Conservation (phyloP, 2,797 vertebrate species). For the Huso huso region DNA sequence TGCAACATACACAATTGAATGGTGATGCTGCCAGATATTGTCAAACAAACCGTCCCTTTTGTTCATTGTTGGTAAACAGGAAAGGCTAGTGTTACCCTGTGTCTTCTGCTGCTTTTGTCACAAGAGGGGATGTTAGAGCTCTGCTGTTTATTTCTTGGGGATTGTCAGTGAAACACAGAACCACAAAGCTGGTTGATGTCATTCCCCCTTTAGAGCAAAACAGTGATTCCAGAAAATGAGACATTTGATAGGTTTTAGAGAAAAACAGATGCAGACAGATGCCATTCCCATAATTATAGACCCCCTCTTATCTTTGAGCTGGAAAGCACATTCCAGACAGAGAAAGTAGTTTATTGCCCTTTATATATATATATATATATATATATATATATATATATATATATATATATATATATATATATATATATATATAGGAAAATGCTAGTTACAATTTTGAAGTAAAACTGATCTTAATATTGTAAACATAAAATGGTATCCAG, state of each 20-base stretch:
- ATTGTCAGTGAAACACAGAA: slow-evolving; percentile 76
- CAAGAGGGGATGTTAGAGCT: slow-evolving; percentile 60
- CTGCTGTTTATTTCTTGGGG: slow-evolving; percentile 61
- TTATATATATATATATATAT: too few relatives aligned
- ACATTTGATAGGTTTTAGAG: slow-evolving; percentile 83
- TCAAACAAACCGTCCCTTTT: too few relatives aligned
- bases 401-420: too few relatives aligned
- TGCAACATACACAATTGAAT: too few relatives aligned
- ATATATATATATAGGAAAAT: too few relatives aligned
- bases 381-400: too few relatives aligned
- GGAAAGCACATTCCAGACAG: slow-evolving; percentile 71
- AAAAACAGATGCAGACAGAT: slow-evolving; percentile 79
- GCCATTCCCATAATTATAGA: slow-evolving; percentile 82
- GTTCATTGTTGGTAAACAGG: too few relatives aligned
- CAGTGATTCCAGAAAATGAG: slow-evolving; percentile 74
- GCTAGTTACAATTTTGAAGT: too few relatives aligned
- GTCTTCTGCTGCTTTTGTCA: slow-evolving; percentile 18
- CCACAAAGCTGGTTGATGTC: slow-evolving; percentile 84
- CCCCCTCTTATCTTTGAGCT: slow-evolving; percentile 69
- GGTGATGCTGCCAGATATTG: too few relatives aligned
- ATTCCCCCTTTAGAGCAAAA: slow-evolving; percentile 65
- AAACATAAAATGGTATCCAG: too few relatives aligned
- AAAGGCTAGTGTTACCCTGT: too few relatives aligned
- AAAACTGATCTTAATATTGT: too few relatives aligned
- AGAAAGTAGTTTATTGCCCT: slow-evolving; percentile 37